Evolutionary conservation across 1,140 invertebrate species (phyloP), one percentile per base, ranked within the genome.

Genomic region (Zaprionus inermis): DNA sequence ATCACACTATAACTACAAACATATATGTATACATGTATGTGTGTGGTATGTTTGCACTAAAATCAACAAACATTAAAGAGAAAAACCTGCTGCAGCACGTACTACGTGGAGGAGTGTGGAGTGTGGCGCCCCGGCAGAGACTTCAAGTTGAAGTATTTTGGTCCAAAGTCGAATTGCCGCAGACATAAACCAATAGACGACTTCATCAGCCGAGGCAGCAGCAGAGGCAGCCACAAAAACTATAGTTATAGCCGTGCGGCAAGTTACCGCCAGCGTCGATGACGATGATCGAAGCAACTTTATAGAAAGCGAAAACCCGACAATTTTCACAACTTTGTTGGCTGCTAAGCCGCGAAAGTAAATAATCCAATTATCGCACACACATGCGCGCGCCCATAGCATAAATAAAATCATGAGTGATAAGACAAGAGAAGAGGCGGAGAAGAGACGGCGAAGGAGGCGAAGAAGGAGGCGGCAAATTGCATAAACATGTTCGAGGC

Each of bases 361-460:
- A 89, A 89, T 88, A 88, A 88, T 88, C 84, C 84, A 88, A 88
- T 88, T 88, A 88, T 84, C 84, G 80, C 84, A 84, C 83, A 88
- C 72, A 88, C 67, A 73, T 59, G 76, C 65, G 79, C 69, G 75
- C 76, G 83, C 84, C 83, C 84, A 80, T 76, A 80, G 83, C 83
- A 88, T 88, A 88, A 89, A 88, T 88, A 88, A 88, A 83, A 89
- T 88, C 83, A 88, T 88, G 79, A 83, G 83, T 88, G 83, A 86
- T 86, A 86, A 86, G 83, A 88, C 83, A 85, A 86, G 65, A 54
- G 55, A 49, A 44, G 3, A 22, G 18, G 9, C 10, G 16, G 0
- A n/a, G 14, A 2, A 41, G 38, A 3, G n/a, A n/a, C 0, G n/a
- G 38, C 5, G 5, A 6, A 6, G 7, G n/a, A 81, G 49, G 63